Conservation (phyloP, 2,797 vertebrate genomes). For the Etheostoma perlongum region DNA sequence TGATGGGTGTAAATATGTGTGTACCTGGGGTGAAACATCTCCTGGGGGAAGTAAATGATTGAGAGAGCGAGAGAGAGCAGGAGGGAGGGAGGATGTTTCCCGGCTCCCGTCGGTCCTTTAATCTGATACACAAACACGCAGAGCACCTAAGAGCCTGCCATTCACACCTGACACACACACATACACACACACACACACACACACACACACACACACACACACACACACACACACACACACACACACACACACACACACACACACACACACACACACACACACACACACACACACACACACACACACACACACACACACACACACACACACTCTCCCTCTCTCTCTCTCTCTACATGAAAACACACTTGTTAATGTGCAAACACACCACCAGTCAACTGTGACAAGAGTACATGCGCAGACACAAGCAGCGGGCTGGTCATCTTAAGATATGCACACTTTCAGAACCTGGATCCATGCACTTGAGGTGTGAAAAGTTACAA, state of each 20-base stretch:
- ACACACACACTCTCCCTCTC: conserved; percentile 22
- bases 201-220: conserved; percentile 49
- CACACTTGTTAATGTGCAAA: conserved; percentile 53
- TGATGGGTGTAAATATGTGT: conserved; percentile 60
- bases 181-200: conserved; percentile 47
- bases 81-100: conserved; percentile 63
- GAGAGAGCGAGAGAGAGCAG: conserved; percentile 5
- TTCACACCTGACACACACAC: conserved; percentile 58
- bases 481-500: neutral
- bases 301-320: conserved; percentile 48
- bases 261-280: conserved; percentile 47
- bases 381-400: conserved; percentile 25
- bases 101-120: conserved; percentile 66
- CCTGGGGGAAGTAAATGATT: conserved; percentile 38
- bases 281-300: conserved; percentile 47
- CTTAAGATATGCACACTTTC: too few species aligned
- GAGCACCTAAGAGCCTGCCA: conserved; percentile 69
- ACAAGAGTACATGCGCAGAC: conserved; percentile 14
- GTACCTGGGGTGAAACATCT: conserved; percentile 55
- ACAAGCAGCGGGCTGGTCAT: neutral
- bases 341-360: conserved; percentile 4
- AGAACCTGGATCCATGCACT: neutral
- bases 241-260: conserved; percentile 47
- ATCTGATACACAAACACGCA: conserved; percentile 77
- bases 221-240: conserved; percentile 46